phyloP scores from a whole-genome alignment of 2,888 invertebrate species.

The Apodemia mormo region DNA sequence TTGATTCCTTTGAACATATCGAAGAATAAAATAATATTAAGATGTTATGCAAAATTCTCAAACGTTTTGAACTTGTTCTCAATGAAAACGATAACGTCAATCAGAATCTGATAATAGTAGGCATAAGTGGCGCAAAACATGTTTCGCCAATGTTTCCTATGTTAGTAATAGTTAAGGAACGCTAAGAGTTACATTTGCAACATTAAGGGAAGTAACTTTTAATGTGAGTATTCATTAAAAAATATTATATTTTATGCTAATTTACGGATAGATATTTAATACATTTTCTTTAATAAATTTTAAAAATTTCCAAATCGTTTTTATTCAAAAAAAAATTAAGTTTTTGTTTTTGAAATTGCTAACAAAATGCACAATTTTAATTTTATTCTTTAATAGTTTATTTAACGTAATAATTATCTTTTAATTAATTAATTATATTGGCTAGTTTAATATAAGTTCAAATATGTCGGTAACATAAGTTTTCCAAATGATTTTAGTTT shows the following conservation, averaged over 20 bases:
- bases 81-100: constrained; percentile 44
- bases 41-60: constrained; percentile 8
- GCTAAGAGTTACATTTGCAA: background rate
- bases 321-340: too few species aligned
- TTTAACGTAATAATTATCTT: too few species aligned
- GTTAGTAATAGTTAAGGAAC: constrained; percentile 18
- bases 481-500: too few species aligned
- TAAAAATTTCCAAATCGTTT: too few species aligned
- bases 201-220: background rate
- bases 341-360: too few species aligned
- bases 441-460: too few species aligned
- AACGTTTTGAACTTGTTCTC: constrained; percentile 21
- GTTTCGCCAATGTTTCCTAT: constrained; percentile 1
- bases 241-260: background rate
- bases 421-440: too few species aligned
- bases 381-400: too few species aligned
- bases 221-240: background rate
- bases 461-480: too few species aligned
- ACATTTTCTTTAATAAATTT: background rate
- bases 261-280: background rate
- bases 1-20: background rate
- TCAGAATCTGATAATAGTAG: constrained; percentile 36
- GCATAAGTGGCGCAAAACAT: constrained; percentile 5
- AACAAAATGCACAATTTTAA: too few species aligned
- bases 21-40: background rate